These are phyloP conservation scores for Strigamia transsilvanica DNA, from an alignment of 2,888 invertebrate species.

Conservation along the genomic window DNA sequence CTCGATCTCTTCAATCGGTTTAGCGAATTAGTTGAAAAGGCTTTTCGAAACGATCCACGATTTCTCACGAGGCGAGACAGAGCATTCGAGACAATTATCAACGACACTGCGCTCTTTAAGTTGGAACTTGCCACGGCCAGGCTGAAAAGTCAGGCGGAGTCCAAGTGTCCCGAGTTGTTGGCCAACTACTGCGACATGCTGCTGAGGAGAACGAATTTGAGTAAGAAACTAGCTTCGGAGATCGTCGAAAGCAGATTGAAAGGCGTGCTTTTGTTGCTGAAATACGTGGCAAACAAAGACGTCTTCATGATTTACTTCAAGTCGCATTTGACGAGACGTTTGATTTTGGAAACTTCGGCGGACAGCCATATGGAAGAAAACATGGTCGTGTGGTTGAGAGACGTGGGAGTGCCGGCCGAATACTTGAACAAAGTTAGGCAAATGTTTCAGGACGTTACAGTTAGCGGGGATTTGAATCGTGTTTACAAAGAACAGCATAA, in stretches of 20 bases:
- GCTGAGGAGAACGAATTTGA: too few relatives aligned
- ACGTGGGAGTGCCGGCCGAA: too few relatives aligned
- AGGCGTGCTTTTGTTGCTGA: constrained; percentile 93
- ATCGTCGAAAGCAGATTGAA: constrained; percentile 93
- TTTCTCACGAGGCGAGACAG: constrained; percentile 98
- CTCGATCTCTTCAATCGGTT: constrained; percentile 92
- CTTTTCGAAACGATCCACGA: constrained; percentile 95
- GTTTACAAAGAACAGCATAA: constrained; percentile 82
- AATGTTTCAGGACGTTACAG: constrained; percentile 95
- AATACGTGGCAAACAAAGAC: constrained; percentile 99
- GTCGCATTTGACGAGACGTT: constrained; percentile 92
- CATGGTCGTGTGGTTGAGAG: constrained; percentile 94
- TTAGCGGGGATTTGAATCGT: constrained; percentile 93
- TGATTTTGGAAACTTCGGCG: constrained; percentile 97
- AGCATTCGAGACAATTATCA: constrained; percentile 96
- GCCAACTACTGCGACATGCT: too few relatives aligned
- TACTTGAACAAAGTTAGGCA: too few relatives aligned
- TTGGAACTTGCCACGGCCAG: constrained; percentile 70
- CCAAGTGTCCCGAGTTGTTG: too few relatives aligned
- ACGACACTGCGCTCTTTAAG: constrained; percentile 89
- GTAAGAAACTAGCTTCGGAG: constrained; percentile 91
- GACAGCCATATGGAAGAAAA: constrained; percentile 99
- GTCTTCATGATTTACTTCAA: constrained; percentile 99
- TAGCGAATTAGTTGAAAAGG: constrained; percentile 89
- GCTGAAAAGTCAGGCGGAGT: constrained; percentile 76